Evolutionary conservation across 2,797 vertebrate species (phyloP), one percentile per base, ranked within the genome.

Genomic region (Chaetophractus vellerosus): DNA sequence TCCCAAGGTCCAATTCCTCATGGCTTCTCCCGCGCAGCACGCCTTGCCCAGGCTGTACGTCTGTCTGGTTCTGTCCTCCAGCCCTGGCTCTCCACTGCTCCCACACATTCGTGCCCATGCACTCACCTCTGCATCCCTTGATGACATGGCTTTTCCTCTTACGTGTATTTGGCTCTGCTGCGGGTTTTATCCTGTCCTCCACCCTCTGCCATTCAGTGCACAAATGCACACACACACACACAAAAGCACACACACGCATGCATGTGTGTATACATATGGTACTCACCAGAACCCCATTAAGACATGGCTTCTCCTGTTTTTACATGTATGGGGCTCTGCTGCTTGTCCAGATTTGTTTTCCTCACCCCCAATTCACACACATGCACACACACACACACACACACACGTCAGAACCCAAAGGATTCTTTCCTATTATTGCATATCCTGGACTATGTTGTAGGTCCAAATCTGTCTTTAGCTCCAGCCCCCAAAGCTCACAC

Each of bases 261-360:
- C 6, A 88, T 0, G 5, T 0, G 6, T 9, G 16, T 23, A 15
- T 31, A 66, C 75, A 16, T 9, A 45, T 0, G 28, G 26, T 55
- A 66, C 33, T 93, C 74, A 61, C 78, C 76, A 88, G 92, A 88
- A 75, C 91, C 92, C 88, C 85, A 38, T 63, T 26, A 55, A 2
- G 9, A 95, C 96, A 97, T 96, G 96, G 97, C 96, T 97, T 97
- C 82, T 97, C 85, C 69, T 94, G 74, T 86, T 97, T 97, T 88
- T 93, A 96, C 78, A 88, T 19, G 68, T 26, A 78, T 61, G 88
- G 80, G 93, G 86, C 48, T 89, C 87, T 93, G 61, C 72, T 93
- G 59, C 78, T 68, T 63, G 61, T 72, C 78, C 45, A 82, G 64
- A 92, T 55, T 69, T 81, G 5, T 74, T 57, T 95, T 76, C 81